Evolutionary conservation across 2,113 vertebrate genomes (phyloP), one percentile per base, ranked within the genome.

Genomic region (Oreamnos americanus): DNA sequence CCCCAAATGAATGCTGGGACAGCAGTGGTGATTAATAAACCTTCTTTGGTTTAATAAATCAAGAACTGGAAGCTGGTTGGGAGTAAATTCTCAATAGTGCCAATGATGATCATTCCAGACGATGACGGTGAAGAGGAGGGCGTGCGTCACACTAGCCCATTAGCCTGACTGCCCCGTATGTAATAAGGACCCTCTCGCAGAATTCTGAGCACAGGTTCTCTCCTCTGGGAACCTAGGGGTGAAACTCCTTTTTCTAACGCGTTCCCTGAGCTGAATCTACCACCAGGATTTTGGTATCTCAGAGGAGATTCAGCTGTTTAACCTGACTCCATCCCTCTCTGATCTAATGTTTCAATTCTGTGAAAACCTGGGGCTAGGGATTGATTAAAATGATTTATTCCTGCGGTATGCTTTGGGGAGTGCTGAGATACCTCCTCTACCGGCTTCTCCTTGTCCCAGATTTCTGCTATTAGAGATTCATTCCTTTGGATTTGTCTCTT

Each of bases 81-180:
- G 7, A 60, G 88, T 8, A 15, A 53, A 14, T 79, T 67, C 57
- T 15, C 71, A 60, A 33, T 15, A 71, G 30, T 6, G 13, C 39
- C 11, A 26, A 13, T 6, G 53, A 60, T 21, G 28, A 8, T 28
- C 26, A 58, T 36, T 47, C 64, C 33, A 28, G 25, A 58, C 0
- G 0, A 21, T 2, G 25, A 39, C 0, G 1, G 21, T 7, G 30
- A 36, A 7, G 39, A 33, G 19, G n/a, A 17, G 7, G 30, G 6
- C 3, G 4, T n/a, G 25, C 45, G 10, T 55, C 17, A 3, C 21
- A 3, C 4, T 6, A 13, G 74, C 36, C 58, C 36, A 1, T 8
- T 25, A 7, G 74, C 49, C 45, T 57, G 53, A 19, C 15, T 9
- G 0, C 78, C 39, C 2, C 2, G 10, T 58, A 28, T 21, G 62